Conservation (phyloP, 2,888 invertebrate genomes). For the Fragum sueziense region DNA sequence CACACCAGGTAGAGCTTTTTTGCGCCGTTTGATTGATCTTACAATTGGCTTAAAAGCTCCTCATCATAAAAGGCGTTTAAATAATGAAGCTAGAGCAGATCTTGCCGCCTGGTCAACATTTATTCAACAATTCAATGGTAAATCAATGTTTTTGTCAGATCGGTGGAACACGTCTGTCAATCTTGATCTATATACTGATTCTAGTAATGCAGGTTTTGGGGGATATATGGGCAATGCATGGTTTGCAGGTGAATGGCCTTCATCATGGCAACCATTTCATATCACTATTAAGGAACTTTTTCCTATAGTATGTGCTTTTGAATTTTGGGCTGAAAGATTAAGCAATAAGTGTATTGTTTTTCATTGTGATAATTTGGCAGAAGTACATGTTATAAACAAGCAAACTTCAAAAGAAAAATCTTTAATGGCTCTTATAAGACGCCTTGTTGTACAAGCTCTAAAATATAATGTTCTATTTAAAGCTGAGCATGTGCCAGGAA, state of each 20-base stretch:
- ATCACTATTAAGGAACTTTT: background rate
- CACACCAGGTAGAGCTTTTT: slow-evolving; percentile 40
- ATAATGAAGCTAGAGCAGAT: slow-evolving; percentile 14
- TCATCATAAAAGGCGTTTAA: background rate
- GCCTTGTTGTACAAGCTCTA: background rate
- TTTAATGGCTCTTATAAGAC: background rate
- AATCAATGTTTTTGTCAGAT: too few relatives aligned
- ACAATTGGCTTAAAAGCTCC: slow-evolving; percentile 41
- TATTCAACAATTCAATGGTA: too few relatives aligned
- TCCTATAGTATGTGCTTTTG: too few relatives aligned
- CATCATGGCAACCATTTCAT: background rate
- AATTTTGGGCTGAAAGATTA: too few relatives aligned
- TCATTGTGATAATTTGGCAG: background rate
- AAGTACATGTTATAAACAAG: background rate
- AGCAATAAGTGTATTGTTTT: background rate
- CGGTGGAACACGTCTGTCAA: background rate
- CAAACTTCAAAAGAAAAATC: too few relatives aligned
- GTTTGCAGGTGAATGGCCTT: background rate
- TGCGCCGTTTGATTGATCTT: slow-evolving; percentile 52
- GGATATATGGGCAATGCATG: background rate
- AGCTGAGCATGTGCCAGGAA: slow-evolving; percentile 1
- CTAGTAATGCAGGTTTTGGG: slow-evolving; percentile 12
- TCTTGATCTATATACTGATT: slow-evolving; percentile 32
- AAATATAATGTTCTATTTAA: background rate
- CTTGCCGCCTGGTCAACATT: slow-evolving; percentile 29